A percentile compares a stretch with the other conserved stretches of the same genome.
These are phyloP conservation scores for Rhipidura dahli DNA, from an alignment of 2,113 vertebrate species.

Conservation along the genomic window DNA sequence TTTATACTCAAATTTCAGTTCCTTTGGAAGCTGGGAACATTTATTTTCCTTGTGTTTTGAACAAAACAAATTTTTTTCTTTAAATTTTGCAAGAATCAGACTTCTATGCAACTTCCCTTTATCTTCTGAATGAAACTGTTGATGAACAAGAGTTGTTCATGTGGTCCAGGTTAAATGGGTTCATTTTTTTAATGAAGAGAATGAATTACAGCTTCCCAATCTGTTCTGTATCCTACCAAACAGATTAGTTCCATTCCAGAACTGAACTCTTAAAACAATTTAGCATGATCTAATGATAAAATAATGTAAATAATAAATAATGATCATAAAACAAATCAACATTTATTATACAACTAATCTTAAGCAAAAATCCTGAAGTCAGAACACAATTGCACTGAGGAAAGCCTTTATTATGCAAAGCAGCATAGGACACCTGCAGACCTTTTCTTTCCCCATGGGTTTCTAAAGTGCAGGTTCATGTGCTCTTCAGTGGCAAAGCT, in stretches of 20 bases:
- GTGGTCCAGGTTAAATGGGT: accelerated
- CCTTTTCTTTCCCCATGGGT: neutral
- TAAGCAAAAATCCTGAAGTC: neutral
- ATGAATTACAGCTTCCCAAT: neutral
- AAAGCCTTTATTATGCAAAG: neutral
- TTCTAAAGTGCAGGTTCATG: neutral
- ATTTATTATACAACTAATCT: neutral
- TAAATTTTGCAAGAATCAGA: neutral
- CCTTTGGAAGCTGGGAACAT: neutral
- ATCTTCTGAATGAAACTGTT: neutral
- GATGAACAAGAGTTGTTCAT: neutral
- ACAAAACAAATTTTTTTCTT: neutral
- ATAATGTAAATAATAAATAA: neutral
- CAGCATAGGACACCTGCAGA: neutral
- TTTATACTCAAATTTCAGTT: neutral
- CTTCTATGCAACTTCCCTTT: neutral
- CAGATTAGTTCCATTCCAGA: neutral
- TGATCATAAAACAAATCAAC: neutral
- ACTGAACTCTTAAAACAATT: neutral
- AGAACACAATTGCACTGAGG: neutral
- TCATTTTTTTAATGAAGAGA: neutral
- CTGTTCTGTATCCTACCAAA: neutral
- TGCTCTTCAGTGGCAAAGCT: neutral
- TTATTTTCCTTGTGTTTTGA: neutral
- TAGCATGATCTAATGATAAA: neutral